Base-by-base conservation (phyloP, 2,888 invertebrate genomes). In the Biston betularia region DNA sequence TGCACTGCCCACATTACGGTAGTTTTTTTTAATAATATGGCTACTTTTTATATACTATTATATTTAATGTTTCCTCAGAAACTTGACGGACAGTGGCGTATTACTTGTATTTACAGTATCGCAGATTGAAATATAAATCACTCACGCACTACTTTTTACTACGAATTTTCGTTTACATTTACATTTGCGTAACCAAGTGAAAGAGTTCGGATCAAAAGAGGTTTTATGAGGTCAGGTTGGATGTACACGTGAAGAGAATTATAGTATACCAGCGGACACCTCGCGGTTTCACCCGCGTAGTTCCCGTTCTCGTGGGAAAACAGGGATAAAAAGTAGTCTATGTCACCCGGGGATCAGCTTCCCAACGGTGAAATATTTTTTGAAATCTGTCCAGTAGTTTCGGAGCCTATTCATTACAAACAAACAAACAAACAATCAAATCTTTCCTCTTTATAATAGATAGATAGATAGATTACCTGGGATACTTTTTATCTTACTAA, bases 41-140 rank as follows among this genome's bases (percentile, higher is more conserved):
- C 63, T 35, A 60, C 63, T 56, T 62, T 64, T 66, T 61, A 64
- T 63, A 40, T 53, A 58, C 57, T 50, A 56, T 58, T 61, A 63
- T 58, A 40, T 64, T 65, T 61, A 52, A 56, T 63, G 38, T 33
- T 65, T 58, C 49, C 61, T 55, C 38, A 12, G 54, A 59, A 58
- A 57, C 48, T 55, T 49, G 59, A 55, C 55, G 42, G 59, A 70
- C 58, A 38, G 38, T 38, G 9, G 50, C 56, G 42, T 33, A 57
- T 61, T 52, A 46, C 52, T 54, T 45, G 14, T 62, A 65, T 67
- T 44, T 62, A 59, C 55, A 50, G 61, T 62, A 64, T 59, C 58
- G 55, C 53, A 58, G 38, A 24, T 67, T 66, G 61, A 65, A 33
- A 56, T 34, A 67, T 64, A 64, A 64, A 66, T 70, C 52, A 48